phyloP scores from a whole-genome alignment of 2,113 vertebrate genomes.

The Leiothrix lutea region DNA sequence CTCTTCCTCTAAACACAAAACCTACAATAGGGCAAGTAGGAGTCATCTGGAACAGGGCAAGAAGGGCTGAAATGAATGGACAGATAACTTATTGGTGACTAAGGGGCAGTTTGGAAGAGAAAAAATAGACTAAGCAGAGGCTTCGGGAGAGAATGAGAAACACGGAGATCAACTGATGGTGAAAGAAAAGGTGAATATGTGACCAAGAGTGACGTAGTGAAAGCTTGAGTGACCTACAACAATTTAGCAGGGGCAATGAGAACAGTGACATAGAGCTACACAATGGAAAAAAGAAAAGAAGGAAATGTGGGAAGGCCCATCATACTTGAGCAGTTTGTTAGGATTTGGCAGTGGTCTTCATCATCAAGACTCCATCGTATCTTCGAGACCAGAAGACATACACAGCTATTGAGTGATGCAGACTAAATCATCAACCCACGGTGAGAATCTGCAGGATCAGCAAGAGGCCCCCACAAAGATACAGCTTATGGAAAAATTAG shows the following conservation, averaged over 20 bases:
- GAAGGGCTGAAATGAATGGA: not conserved
- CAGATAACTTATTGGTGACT: not conserved
- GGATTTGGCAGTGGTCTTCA: not conserved
- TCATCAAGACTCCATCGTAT: not conserved
- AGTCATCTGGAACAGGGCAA: not conserved
- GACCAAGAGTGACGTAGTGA: not conserved
- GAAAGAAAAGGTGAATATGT: not conserved
- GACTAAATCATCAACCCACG: not conserved
- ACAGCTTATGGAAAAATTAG: constrained; percentile 25
- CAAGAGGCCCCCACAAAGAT: not conserved
- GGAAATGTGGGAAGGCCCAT: accelerated
- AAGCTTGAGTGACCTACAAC: not conserved
- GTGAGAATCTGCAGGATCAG: constrained; percentile 4
- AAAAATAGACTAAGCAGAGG: not conserved
- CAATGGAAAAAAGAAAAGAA: not conserved
- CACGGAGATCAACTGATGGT: not conserved
- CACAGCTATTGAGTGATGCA: not conserved
- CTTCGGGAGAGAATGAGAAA: not conserved
- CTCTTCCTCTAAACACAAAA: not conserved
- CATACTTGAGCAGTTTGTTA: not conserved
- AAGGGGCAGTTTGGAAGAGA: not conserved
- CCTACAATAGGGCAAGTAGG: not conserved
- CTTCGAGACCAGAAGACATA: constrained; percentile 41
- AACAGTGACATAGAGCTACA: not conserved
- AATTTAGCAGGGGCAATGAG: not conserved